These are phyloP conservation scores for Globodera rostochiensis DNA, from an alignment of 1,140 invertebrate species.

Conservation along the genomic window DNA sequence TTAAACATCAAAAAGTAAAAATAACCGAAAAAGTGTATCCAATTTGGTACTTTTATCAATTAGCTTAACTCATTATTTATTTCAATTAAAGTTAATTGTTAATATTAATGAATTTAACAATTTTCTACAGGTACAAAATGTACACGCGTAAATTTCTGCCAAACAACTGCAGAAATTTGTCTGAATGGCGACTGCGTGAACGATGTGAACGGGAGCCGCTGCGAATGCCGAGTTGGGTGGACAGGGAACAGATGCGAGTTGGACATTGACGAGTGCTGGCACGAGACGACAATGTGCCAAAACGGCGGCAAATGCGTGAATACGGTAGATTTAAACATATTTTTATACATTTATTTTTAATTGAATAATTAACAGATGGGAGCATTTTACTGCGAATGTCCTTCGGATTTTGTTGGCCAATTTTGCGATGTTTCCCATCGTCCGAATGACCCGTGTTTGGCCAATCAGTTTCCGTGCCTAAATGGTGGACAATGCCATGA, in stretches of 20 bases:
- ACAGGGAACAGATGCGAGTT: constrained; percentile 67
- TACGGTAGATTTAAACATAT: constrained; percentile 71
- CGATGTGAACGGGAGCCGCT: constrained; percentile 80
- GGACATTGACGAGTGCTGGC: constrained; percentile 66
- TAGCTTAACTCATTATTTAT: too few species aligned
- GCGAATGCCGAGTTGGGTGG: constrained; percentile 61
- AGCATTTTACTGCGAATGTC: constrained; percentile 86
- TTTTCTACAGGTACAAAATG: constrained; percentile 27
- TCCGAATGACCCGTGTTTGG: constrained; percentile 75
- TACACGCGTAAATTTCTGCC: constrained; percentile 24
- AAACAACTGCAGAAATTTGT: constrained; percentile 1
- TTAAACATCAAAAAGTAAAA: too few species aligned
- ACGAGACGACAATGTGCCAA: constrained; percentile 82
- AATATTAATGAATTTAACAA: too few species aligned
- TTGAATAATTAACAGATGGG: constrained; percentile 67
- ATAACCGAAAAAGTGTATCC: too few species aligned
- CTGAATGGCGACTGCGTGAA: constrained; percentile 74
- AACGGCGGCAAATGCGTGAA: constrained; percentile 91
- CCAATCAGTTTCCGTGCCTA: constrained; percentile 26
- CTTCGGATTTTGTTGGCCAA: constrained; percentile 82
- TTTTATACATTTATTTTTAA: neutral
- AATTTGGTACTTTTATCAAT: too few species aligned
- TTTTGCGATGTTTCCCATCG: constrained; percentile 85
- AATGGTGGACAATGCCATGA: constrained; percentile 35
- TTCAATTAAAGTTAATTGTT: too few species aligned